Evolutionary conservation across 2,113 vertebrate genomes (phyloP), one percentile per base, ranked within the genome.

Genomic region (Ammospiza nelsoni): DNA sequence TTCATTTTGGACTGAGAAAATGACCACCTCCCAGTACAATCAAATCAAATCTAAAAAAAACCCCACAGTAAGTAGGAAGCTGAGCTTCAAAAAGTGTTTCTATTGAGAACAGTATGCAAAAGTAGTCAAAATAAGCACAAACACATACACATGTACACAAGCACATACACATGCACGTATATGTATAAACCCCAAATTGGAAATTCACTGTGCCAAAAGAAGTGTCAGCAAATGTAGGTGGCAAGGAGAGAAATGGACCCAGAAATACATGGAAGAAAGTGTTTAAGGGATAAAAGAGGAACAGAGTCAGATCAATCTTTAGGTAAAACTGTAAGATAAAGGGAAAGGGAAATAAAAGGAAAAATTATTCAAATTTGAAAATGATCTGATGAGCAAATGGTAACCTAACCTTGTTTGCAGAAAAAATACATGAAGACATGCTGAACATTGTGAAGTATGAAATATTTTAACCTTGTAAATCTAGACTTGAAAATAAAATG

Each of bases 21-120:
- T 8, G 48, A 59, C 46, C 20, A 31, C 31, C 15, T 68, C 52
- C 43, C n/a, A 65, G 54, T 44, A 59, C 57, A 83, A 69, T 35
- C 27, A 74, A 86, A 88, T 77, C 28, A 52, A 66, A 49, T 43
- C 31, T 80, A 62, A 91, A 48, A 67, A 63, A 9, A 55, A 22
- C 9, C 28, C 68, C 59, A 79, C 33, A 23, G 29, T 48, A 74
- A 59, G 57, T 78, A 88, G 65, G 55, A 91, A 90, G 20, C 71
- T 57, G 85, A 90, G 68, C 82, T 93, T 93, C 61, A 87, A 59
- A 89, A 93, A 81, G 12, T 87, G 72, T 94, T 97, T 96, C 96
- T 96, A 92, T 96, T 95, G 95, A 97, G 95, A 96, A 92, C 76
- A 75, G 65, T 90, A 52, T 88, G 79, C 49, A 94, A 94, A 96